Evolutionary conservation across 2,113 vertebrate genomes (phyloP).

Genomic region (Panthera tigris): DNA sequence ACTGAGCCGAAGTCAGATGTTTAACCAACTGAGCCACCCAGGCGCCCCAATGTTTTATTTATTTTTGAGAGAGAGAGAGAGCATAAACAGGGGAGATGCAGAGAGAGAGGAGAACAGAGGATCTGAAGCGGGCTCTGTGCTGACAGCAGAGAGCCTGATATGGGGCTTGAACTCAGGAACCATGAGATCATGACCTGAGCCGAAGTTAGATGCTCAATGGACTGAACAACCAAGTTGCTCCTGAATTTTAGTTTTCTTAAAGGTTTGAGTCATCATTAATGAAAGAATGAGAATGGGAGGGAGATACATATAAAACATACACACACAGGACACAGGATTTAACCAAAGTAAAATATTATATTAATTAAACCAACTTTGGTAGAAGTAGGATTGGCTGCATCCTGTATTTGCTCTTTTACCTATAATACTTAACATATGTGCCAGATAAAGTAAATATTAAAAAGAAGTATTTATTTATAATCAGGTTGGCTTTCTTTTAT

Average conservation of each 20-base stretch:
- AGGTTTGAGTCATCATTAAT: conserved; percentile 43
- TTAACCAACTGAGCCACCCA: no score
- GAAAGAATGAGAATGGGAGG: background rate
- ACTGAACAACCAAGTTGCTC: no score
- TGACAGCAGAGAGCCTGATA: no score
- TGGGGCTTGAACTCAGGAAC: no score
- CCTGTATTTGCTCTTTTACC: background rate
- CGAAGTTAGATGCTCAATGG: no score
- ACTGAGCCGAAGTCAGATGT: no score
- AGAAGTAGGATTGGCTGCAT: background rate
- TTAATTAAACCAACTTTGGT: conserved; percentile 10
- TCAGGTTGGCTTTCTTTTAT: conserved; percentile 27
- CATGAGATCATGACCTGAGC: no score
- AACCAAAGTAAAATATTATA: background rate
- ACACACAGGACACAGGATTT: background rate
- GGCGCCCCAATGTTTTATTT: no score
- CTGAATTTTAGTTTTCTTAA: conserved; percentile 54
- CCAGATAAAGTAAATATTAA: conserved; percentile 14
- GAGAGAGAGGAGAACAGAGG: no score
- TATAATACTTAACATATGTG: background rate
- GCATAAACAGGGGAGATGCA: no score
- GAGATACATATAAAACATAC: background rate
- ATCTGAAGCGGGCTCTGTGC: no score
- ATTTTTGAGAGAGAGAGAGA: no score
- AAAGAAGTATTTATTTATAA: background rate